Evolutionary conservation across 2,797 vertebrate species (phyloP).

Genomic region (Eospalax fontanierii): DNA sequence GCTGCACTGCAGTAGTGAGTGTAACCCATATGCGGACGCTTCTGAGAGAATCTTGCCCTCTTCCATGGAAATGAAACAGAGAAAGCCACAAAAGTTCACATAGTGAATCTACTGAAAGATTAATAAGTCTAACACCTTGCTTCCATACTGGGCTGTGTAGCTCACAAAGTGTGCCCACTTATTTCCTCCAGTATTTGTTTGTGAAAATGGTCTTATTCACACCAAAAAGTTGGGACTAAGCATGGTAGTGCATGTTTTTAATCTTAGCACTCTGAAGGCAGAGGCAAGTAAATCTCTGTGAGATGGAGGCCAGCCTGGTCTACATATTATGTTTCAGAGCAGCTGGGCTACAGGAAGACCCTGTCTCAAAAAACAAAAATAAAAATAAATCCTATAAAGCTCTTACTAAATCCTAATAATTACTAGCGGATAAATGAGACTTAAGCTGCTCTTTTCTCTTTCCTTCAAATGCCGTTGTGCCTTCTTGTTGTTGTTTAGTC

Average conservation of each 20-base stretch:
- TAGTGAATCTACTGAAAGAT: background rate
- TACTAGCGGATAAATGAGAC: background rate
- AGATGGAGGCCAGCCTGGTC: too few species aligned
- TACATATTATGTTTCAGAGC: too few species aligned
- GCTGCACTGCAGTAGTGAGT: background rate
- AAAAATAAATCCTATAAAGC: background rate
- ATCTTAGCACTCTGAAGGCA: too few species aligned
- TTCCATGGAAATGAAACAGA: background rate
- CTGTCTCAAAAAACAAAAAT: too few species aligned
- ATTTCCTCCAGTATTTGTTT: constrained; percentile 8
- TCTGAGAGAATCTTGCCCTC: background rate
- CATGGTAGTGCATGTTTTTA: too few species aligned
- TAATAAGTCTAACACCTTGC: background rate
- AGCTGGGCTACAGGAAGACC: too few species aligned
- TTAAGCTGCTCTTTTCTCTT: background rate
- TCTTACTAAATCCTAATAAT: background rate
- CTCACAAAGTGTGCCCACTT: background rate
- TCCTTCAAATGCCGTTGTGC: background rate
- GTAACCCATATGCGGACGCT: background rate
- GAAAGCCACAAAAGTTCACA: background rate
- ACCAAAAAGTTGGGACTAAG: background rate
- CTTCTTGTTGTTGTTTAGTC: background rate
- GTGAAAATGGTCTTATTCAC: constrained; percentile 43
- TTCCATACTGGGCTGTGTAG: background rate
- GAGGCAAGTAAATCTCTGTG: too few species aligned